A percentile compares a stretch with the other conserved stretches of the same genome.
phyloP scores from a whole-genome alignment of 2,888 invertebrate species.

The Heliothis peltigera region DNA sequence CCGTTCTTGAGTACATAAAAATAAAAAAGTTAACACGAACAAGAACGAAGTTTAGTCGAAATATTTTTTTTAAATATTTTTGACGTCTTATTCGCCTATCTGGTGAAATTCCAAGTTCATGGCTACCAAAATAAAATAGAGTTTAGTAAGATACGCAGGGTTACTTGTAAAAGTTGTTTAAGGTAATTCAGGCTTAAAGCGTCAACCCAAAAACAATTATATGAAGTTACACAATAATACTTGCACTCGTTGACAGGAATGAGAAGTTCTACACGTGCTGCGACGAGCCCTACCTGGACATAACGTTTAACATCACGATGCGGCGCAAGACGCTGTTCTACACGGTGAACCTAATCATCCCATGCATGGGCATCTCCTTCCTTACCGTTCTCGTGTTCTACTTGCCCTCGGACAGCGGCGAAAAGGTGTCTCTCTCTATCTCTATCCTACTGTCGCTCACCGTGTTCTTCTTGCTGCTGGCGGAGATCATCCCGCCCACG shows the following conservation, averaged over 20 bases:
- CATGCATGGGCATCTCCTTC: conserved; percentile 99
- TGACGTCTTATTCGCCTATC: too few species aligned
- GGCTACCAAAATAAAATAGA: too few species aligned
- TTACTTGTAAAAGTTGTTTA: too few species aligned
- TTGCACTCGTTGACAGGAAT: conserved; percentile 90
- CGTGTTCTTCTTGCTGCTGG: conserved; percentile 97
- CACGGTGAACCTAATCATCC: conserved; percentile 98
- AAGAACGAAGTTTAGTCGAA: too few species aligned
- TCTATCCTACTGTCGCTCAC: conserved; percentile 98
- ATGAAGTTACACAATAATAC: too few species aligned
- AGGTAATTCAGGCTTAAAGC: too few species aligned
- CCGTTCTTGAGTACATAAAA: too few species aligned
- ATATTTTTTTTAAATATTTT: too few species aligned
- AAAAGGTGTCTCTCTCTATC: conserved; percentile 99
- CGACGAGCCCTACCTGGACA: conserved; percentile 98
- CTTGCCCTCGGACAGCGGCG: conserved; percentile 98
- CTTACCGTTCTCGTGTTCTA: conserved; percentile 99
- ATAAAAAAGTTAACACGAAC: too few species aligned
- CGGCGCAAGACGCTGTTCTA: conserved; percentile 98
- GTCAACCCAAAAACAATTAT: too few species aligned
- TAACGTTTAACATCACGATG: conserved; percentile 99
- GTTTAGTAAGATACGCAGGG: too few species aligned
- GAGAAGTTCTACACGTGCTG: conserved; percentile 99
- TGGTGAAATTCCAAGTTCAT: too few species aligned
- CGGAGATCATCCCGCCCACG: conserved; percentile 92